Evolutionary conservation across 2,888 invertebrate species (phyloP), one percentile per base, ranked within the genome.

Genomic region (Tinea semifulvella): DNA sequence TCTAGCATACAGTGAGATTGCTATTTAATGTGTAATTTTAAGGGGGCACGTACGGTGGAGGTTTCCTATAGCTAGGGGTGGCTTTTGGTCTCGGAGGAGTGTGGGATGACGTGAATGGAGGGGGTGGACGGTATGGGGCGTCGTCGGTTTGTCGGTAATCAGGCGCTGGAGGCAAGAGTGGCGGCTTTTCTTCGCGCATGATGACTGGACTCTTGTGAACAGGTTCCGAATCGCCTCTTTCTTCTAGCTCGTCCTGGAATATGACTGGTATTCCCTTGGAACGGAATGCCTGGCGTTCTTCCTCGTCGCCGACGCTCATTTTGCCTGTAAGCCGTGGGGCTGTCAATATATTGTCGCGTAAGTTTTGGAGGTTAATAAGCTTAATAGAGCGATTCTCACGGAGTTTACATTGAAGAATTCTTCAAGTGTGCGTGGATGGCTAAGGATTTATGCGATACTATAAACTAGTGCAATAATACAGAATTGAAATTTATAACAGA

Each of bases 11-110:
- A 35, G 18, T 45, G 46, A 50, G 47, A 49, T 48, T 43, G 8
- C 14, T 38, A 38, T 14, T 18, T 36, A 14, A 38, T 38, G 17
- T 16, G 8, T 18, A 2, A 11, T 38, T 68, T 95, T 96, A 97
- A 77, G 97, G 97, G 56, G 97, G 96, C 59, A 97, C 96, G 75
- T 98, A 97, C 27, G 97, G 97, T 49, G 97, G 96, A 43, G 97
- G 97, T 76, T 95, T 94, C 63, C 96, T 88, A 85, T 96, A 95
- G 56, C 94, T 92, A 49, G 95, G 94, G 42, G 92, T 92, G 48
- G 92, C 88, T 60, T 90, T 93, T 45, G 92, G 93, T 53, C 90
- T 85, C 57, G 88, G 89, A 47, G 89, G 88, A 48, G 92, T 91
- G 55, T 91, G 88, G 2, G 84, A 82, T 46, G 88, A 84, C 27